phyloP scores from a whole-genome alignment of 2,113 vertebrate species.

The Colinus virginianus region DNA sequence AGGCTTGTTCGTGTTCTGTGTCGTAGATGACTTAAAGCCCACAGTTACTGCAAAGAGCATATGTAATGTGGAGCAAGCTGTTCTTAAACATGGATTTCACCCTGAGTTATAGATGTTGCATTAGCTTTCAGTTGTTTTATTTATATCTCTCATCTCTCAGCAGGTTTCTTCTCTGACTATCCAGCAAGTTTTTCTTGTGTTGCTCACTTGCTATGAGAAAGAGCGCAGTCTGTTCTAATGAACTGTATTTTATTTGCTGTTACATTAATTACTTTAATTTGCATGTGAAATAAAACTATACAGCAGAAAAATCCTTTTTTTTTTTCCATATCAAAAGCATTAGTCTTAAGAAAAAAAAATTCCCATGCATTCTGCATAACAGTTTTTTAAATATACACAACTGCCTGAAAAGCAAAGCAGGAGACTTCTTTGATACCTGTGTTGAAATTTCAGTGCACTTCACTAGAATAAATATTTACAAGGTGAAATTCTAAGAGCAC shows the following conservation, averaged over 20 bases:
- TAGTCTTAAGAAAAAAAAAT: background rate
- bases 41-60: background rate
- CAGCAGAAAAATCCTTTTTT: background rate
- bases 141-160: background rate
- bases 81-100: background rate
- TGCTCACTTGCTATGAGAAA: background rate
- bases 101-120: background rate
- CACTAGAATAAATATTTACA: background rate
- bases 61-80: background rate
- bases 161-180: background rate
- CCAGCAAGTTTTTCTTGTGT: background rate
- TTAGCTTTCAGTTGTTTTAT: background rate
- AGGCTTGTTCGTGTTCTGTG: background rate
- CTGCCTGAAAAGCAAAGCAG: background rate
- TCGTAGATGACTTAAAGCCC: background rate
- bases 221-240: background rate
- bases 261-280: background rate
- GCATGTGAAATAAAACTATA: background rate
- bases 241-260: background rate
- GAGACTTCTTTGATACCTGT: background rate
- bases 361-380: too few relatives aligned
- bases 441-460: background rate
- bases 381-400: background rate
- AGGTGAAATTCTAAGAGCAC: background rate
- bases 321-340: background rate